phyloP scores from a whole-genome alignment of 1,140 invertebrate species.

The Vanessa atalanta region DNA sequence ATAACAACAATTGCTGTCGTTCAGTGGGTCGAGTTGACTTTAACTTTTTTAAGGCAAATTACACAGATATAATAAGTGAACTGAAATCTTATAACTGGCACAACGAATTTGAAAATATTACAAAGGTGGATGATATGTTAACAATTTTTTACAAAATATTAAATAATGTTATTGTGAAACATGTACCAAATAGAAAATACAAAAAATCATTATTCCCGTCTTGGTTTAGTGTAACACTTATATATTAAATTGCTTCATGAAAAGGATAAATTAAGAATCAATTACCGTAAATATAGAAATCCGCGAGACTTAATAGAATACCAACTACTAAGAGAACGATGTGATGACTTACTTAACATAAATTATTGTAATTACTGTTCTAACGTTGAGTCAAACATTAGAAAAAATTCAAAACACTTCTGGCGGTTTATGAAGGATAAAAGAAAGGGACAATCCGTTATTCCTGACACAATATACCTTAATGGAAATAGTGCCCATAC shows the following conservation, averaged over 20 bases:
- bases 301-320: conserved; percentile 31
- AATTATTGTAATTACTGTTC: conserved; percentile 24
- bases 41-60: conserved; percentile 6
- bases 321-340: conserved; percentile 22
- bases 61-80: not conserved
- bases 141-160: conserved; percentile 14
- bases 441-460: conserved; percentile 18
- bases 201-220: conserved; percentile 11
- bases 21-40: conserved; percentile 2
- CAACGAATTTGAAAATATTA: conserved; percentile 13
- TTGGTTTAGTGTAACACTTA: conserved; percentile 31
- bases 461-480: conserved; percentile 18
- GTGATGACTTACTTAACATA: conserved; percentile 18
- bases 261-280: conserved; percentile 28
- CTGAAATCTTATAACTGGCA: conserved; percentile 3
- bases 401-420: conserved; percentile 29
- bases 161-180: conserved; percentile 12
- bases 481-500: conserved; percentile 8
- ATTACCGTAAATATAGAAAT: conserved; percentile 28
- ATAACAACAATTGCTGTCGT: not conserved
- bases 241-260: conserved; percentile 24
- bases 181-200: conserved; percentile 16
- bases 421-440: conserved; percentile 33
- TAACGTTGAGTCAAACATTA: conserved; percentile 23
- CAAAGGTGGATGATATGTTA: conserved; percentile 15